Evolutionary conservation across 2,797 vertebrate species (phyloP).

Genomic region (Vespertilio murinus): DNA sequence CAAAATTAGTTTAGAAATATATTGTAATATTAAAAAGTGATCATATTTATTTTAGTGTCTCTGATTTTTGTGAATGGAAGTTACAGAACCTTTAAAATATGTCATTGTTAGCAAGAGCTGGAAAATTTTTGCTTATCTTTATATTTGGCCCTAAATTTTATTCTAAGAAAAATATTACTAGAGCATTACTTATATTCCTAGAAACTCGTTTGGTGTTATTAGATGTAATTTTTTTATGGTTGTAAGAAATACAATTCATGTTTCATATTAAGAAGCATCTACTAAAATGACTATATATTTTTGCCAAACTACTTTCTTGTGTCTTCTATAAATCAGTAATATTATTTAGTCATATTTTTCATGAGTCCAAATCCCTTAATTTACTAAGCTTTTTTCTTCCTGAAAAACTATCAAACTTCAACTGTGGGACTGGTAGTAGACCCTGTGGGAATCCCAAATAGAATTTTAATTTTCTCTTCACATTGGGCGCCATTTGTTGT

Average conservation of each 20-base stretch:
- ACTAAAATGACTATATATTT: constrained; percentile 52
- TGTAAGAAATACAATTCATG: constrained; percentile 51
- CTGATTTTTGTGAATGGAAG: background rate
- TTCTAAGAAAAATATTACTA: constrained; percentile 32
- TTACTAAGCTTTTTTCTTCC: constrained; percentile 70
- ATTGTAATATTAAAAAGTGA: constrained; percentile 5
- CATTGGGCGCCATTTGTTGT: constrained; percentile 74
- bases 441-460: constrained; percentile 75
- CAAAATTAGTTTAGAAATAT: constrained; percentile 17
- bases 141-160: constrained; percentile 10
- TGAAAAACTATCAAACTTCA: constrained; percentile 76
- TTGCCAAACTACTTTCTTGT: background rate
- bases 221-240: constrained; percentile 41
- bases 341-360: constrained; percentile 70
- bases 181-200: constrained; percentile 31
- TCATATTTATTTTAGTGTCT: constrained; percentile 28
- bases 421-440: constrained; percentile 45
- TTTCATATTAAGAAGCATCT: constrained; percentile 33
- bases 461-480: constrained; percentile 80
- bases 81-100: background rate
- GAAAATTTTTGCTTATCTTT: background rate
- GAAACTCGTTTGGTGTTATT: constrained; percentile 27
- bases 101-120: constrained; percentile 9
- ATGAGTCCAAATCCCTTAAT: constrained; percentile 59
- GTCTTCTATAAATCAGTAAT: constrained; percentile 62